These are phyloP conservation scores for Cantharis flavilabris DNA, from an alignment of 2,888 invertebrate species.

Conservation along the genomic window DNA sequence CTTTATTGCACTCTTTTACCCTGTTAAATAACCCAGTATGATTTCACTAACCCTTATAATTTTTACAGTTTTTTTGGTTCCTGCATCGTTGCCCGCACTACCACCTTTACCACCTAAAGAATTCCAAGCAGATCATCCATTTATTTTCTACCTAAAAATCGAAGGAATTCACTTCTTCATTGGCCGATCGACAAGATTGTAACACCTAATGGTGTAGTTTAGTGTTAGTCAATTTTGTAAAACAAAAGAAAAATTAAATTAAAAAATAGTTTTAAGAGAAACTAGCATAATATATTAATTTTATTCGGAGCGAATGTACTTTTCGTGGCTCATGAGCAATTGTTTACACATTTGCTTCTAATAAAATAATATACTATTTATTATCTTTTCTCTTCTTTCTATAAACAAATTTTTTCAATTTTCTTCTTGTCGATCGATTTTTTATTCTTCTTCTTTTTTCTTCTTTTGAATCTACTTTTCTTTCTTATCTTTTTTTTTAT, in stretches of 20 bases:
- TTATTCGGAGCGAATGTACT: too few species aligned
- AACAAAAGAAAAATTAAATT: not conserved
- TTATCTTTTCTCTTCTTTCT: too few species aligned
- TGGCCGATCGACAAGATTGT: not conserved
- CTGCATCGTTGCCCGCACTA: not conserved
- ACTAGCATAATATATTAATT: too few species aligned
- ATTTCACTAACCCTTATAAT: not conserved
- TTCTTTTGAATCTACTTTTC: too few species aligned
- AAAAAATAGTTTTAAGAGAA: too few species aligned
- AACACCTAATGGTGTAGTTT: not conserved
- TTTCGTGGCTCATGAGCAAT: too few species aligned
- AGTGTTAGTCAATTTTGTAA: not conserved
- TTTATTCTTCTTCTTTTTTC: too few species aligned
- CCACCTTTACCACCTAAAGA: not conserved
- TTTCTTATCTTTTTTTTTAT: too few species aligned
- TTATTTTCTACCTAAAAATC: constrained; percentile 1
- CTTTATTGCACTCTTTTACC: not conserved
- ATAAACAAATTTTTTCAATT: too few species aligned
- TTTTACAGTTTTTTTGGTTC: not conserved
- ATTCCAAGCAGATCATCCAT: constrained; percentile 5
- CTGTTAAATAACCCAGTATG: not conserved
- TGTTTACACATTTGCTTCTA: too few species aligned
- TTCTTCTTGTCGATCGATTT: too few species aligned
- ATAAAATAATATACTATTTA: too few species aligned
- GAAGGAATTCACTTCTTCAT: not conserved